Evolutionary conservation across 2,113 vertebrate genomes (phyloP).

Genomic region (Gobius niger): DNA sequence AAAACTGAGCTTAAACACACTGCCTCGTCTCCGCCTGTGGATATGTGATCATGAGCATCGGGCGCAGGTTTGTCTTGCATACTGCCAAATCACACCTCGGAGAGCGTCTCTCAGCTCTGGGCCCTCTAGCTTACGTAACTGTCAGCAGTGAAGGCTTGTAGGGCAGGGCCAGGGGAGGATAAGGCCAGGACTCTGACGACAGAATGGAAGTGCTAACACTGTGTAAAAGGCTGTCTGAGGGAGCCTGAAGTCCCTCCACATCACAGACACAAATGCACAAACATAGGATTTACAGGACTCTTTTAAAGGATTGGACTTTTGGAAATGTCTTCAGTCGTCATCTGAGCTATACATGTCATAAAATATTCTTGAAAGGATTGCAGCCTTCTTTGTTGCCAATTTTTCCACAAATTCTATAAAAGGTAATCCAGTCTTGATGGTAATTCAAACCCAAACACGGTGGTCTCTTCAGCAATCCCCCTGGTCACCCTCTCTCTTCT

Average conservation of each 20-base stretch:
- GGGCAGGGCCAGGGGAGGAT: conserved; percentile 56
- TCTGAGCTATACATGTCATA: too few relatives aligned
- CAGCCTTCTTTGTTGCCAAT: not conserved
- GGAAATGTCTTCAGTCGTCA: too few relatives aligned
- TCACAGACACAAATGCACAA: conserved; percentile 11
- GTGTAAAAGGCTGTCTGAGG: conserved; percentile 15
- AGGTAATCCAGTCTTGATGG: not conserved
- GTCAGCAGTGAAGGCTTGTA: conserved; percentile 66
- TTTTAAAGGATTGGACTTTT: too few relatives aligned
- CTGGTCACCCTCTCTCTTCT: conserved; percentile 20
- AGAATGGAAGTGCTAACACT: conserved; percentile 37
- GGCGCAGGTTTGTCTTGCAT: conserved; percentile 58
- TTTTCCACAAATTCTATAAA: conserved; percentile 13
- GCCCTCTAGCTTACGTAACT: conserved; percentile 72
- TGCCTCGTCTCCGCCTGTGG: conserved; percentile 56
- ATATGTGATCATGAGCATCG: conserved; percentile 60
- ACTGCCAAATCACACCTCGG: conserved; percentile 71
- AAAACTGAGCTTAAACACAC: conserved; percentile 63
- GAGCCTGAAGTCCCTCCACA: conserved; percentile 33
- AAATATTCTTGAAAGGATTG: too few relatives aligned
- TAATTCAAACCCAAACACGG: conserved; percentile 14
- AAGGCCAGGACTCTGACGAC: conserved; percentile 39
- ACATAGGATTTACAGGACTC: not conserved
- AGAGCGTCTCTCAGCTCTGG: conserved; percentile 68
- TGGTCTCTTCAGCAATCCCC: conserved; percentile 25